phyloP scores from a whole-genome alignment of 2,797 vertebrate genomes.

The Sciaenops ocellatus region DNA sequence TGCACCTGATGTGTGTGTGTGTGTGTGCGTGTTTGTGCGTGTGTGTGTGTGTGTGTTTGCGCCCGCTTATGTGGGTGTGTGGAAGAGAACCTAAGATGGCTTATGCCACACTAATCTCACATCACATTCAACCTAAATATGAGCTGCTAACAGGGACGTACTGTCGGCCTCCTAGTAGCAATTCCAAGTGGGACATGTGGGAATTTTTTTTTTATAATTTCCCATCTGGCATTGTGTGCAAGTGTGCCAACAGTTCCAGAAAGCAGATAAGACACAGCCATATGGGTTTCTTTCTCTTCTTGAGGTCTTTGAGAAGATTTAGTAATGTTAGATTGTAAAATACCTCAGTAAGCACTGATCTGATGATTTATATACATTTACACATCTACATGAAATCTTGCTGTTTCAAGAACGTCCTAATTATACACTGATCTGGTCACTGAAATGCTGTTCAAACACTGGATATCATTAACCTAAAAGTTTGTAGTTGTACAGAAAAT shows the following conservation, averaged over 20 bases:
- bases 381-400: neutral
- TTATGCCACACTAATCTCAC: constrained; percentile 11
- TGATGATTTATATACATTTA: constrained; percentile 8
- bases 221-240: constrained; percentile 40
- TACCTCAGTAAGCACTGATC: constrained; percentile 6
- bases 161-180: constrained; percentile 12
- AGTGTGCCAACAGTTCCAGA: constrained; percentile 24
- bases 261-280: constrained; percentile 28
- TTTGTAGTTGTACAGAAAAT: neutral
- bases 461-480: neutral
- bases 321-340: constrained; percentile 7
- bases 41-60: neutral
- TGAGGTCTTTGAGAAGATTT: constrained; percentile 13
- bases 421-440: neutral
- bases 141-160: constrained; percentile 32
- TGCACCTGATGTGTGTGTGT: neutral
- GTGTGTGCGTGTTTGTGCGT: neutral
- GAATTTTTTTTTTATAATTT: constrained; percentile 27
- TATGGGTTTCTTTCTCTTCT: constrained; percentile 35
- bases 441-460: neutral
- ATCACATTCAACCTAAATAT: constrained; percentile 34
- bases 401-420: neutral
- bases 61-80: too few species aligned
- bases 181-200: constrained; percentile 48
- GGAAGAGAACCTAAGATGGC: constrained; percentile 3